Percentiles rank a stretch among this genome's conserved stretches.
phyloP scores from a whole-genome alignment of 2,113 vertebrate genomes.

The Sceloporus undulatus region DNA sequence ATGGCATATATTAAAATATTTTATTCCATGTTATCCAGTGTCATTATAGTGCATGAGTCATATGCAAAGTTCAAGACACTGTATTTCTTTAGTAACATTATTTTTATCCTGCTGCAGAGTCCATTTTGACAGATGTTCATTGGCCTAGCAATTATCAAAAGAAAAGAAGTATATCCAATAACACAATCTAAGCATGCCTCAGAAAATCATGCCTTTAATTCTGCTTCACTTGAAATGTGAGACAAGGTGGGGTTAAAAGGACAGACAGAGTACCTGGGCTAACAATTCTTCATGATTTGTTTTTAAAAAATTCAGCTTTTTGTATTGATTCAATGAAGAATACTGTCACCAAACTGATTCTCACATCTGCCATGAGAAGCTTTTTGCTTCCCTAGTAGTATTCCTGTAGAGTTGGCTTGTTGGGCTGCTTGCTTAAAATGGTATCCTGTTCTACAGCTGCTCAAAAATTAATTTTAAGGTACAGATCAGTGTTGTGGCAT shows the following conservation, averaged over 20 bases:
- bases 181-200: slow-evolving; percentile 56
- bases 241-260: slow-evolving; percentile 27
- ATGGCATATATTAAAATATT: neutral
- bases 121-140: slow-evolving; percentile 28
- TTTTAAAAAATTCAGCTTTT: neutral
- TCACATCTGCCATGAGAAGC: slow-evolving; percentile 34
- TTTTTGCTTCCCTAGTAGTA: slow-evolving; percentile 67
- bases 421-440: slow-evolving; percentile 42
- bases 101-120: slow-evolving; percentile 19
- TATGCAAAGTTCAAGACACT: slow-evolving; percentile 18
- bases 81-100: slow-evolving; percentile 26
- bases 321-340: slow-evolving; percentile 27
- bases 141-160: slow-evolving; percentile 51
- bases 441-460: slow-evolving; percentile 36
- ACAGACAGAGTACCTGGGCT: slow-evolving; percentile 3
- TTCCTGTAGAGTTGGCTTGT: slow-evolving; percentile 47
- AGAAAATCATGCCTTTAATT: slow-evolving; percentile 60
- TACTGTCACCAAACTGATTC: slow-evolving; percentile 46
- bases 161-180: slow-evolving; percentile 40
- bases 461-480: slow-evolving; percentile 48
- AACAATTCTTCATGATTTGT: slow-evolving; percentile 45
- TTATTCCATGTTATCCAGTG: neutral
- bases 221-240: slow-evolving; percentile 25
- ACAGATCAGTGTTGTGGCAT: neutral
- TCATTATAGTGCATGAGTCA: neutral